Evolutionary conservation across 2,888 invertebrate species (phyloP).

Genomic region (Nycteola revayana): DNA sequence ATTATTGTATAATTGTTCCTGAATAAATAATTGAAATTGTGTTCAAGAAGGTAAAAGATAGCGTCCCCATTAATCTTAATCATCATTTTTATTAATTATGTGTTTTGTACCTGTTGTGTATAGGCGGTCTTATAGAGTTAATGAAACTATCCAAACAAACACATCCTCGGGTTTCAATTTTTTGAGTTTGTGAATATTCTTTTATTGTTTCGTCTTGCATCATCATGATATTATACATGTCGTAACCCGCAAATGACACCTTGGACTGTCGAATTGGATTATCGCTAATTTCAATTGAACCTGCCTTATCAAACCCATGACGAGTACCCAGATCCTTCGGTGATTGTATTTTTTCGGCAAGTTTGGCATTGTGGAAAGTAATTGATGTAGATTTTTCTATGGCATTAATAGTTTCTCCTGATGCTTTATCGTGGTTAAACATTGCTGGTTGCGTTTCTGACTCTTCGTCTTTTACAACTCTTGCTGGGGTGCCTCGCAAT

Average conservation of each 20-base stretch:
- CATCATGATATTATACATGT: slow-evolving; percentile 3
- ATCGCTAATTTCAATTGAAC: too few species aligned
- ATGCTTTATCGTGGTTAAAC: slow-evolving; percentile 43
- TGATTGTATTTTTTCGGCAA: too few species aligned
- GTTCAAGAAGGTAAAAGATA: too few species aligned
- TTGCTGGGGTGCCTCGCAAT: slow-evolving; percentile 34
- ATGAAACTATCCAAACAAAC: slow-evolving; percentile 52
- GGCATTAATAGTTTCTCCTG: slow-evolving; percentile 24
- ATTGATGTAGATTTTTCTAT: slow-evolving; percentile 41
- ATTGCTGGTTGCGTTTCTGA: slow-evolving; percentile 39
- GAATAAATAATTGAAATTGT: too few species aligned
- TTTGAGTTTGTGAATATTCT: not conserved
- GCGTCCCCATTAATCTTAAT: too few species aligned
- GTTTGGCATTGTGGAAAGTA: not conserved
- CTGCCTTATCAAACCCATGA: not conserved
- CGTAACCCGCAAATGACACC: too few species aligned
- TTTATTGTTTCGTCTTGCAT: too few species aligned
- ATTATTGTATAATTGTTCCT: too few species aligned
- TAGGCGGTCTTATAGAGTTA: slow-evolving; percentile 56
- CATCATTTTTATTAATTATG: too few species aligned
- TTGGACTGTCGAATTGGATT: too few species aligned
- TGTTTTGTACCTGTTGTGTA: too few species aligned
- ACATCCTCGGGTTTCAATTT: slow-evolving; percentile 17
- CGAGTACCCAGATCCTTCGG: too few species aligned
- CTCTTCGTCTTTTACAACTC: slow-evolving; percentile 55